Conservation (phyloP, 1,140 invertebrate genomes). For the Hyposmocoma kahamanoa region DNA sequence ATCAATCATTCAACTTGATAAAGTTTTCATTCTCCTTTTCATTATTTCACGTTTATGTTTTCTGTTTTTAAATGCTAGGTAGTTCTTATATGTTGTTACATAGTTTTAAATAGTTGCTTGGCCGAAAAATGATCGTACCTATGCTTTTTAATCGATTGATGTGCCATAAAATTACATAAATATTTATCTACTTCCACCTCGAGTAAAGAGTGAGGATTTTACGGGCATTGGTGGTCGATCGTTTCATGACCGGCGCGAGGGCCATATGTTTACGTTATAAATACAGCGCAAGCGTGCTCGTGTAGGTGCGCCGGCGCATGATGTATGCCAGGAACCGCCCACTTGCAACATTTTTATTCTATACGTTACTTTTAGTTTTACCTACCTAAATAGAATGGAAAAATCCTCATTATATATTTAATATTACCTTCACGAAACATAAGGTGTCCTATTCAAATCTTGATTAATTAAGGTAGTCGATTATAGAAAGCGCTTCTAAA, state of each 20-base stretch:
- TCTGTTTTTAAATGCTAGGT: no score
- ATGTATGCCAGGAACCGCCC: constrained; percentile 50
- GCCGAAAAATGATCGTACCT: not conserved
- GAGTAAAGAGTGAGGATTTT: constrained; percentile 9
- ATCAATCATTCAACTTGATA: no score
- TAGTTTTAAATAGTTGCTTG: not conserved
- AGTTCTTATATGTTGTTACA: not conserved
- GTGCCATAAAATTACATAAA: no score
- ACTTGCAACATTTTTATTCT: constrained; percentile 27
- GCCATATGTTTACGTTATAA: constrained; percentile 61
- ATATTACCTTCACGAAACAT: no score
- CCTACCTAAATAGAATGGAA: no score
- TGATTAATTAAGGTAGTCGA: no score
- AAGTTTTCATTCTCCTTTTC: no score
- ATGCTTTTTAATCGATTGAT: no score
- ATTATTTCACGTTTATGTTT: no score
- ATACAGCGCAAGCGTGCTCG: constrained; percentile 26
- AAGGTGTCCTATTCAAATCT: no score
- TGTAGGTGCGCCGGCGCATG: constrained; percentile 22
- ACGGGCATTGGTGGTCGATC: constrained; percentile 17
- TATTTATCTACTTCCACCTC: not conserved
- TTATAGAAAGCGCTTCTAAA: not conserved
- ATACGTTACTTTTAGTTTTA: no score
- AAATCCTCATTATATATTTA: no score
- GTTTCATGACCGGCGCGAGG: constrained; percentile 24